Conservation (phyloP, 2,888 invertebrate species). For the Yponomeuta plumbellus region DNA sequence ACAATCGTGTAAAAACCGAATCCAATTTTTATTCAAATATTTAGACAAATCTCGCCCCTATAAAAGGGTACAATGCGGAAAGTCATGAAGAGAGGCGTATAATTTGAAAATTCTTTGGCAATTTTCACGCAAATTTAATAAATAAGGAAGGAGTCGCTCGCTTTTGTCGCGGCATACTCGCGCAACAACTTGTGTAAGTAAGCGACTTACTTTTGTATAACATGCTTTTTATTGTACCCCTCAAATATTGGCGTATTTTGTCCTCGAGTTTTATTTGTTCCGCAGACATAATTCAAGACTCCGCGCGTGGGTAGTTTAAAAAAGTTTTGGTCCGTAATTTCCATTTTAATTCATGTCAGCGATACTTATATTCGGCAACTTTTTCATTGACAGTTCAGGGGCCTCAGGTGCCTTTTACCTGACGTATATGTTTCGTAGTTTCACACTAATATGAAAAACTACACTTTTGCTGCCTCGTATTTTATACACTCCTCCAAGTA, state of each 20-base stretch:
- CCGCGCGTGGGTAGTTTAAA: neutral
- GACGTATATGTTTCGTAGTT: neutral
- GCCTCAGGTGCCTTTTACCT: neutral
- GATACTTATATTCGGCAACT: neutral
- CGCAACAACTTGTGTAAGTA: neutral
- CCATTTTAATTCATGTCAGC: neutral
- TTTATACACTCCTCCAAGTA: neutral
- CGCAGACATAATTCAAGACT: neutral
- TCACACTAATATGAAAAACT: neutral
- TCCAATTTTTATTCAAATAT: neutral
- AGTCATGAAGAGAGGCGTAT: slow-evolving; percentile 1
- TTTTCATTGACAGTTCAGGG: neutral
- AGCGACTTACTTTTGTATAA: neutral
- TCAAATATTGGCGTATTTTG: neutral
- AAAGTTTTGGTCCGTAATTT: neutral
- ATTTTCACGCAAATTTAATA: slow-evolving; percentile 3
- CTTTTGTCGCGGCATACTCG: neutral
- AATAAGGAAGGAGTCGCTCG: neutral
- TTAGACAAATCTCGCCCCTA: neutral
- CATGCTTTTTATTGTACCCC: neutral
- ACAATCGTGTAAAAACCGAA: neutral
- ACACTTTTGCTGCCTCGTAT: neutral
- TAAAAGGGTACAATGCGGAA: neutral
- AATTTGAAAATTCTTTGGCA: slow-evolving; percentile 1
- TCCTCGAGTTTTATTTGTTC: neutral